phyloP scores from a whole-genome alignment of 2,113 vertebrate species.

The Chascanopsetta lugubris region DNA sequence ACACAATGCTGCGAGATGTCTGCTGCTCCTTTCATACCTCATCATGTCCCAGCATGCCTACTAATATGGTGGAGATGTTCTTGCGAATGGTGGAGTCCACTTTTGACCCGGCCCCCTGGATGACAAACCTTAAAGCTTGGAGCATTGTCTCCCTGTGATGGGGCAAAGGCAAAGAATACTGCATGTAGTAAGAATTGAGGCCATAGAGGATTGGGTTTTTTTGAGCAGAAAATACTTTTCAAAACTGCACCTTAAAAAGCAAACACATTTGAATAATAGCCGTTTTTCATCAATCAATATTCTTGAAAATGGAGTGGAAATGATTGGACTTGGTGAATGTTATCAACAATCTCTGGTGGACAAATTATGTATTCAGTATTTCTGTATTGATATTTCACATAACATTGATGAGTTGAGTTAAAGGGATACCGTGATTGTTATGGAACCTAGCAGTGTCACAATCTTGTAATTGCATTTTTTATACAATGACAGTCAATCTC shows the following conservation, averaged over 20 bases:
- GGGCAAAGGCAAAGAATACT: not conserved
- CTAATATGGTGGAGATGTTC: constrained; percentile 87
- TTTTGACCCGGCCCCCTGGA: constrained; percentile 93
- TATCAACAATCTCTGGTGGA: constrained; percentile 28
- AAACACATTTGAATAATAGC: no score
- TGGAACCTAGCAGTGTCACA: not conserved
- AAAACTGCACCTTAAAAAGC: no score
- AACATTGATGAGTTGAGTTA: not conserved
- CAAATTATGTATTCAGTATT: not conserved
- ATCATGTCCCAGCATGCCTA: constrained; percentile 97
- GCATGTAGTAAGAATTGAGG: not conserved
- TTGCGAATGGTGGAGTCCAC: constrained; percentile 92
- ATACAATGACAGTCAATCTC: no score
- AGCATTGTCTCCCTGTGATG: constrained; percentile 93
- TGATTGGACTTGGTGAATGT: no score
- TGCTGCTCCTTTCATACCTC: constrained; percentile 84
- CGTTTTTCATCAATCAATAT: no score
- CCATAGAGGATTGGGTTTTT: not conserved
- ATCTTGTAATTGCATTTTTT: not conserved
- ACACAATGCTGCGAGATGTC: constrained; percentile 1
- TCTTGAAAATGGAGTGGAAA: no score
- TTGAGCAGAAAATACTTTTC: not conserved
- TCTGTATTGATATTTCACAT: not conserved
- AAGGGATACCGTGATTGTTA: no score
- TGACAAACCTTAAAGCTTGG: constrained; percentile 94